Evolutionary conservation across 2,797 vertebrate genomes (phyloP).

Genomic region (Molothrus ater): DNA sequence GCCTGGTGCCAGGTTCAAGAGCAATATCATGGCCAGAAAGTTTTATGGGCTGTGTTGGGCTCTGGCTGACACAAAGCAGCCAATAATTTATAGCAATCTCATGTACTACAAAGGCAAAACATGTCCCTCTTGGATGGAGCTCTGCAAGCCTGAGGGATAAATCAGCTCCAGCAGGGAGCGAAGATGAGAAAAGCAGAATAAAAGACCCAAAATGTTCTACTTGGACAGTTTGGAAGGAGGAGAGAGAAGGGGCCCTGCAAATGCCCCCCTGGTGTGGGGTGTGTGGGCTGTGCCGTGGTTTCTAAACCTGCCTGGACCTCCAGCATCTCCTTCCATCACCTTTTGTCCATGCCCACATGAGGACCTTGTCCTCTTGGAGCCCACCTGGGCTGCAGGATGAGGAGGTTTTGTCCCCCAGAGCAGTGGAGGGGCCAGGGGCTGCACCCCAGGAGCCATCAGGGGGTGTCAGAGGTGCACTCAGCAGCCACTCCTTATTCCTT

Average conservation of each 20-base stretch:
- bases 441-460: not conserved
- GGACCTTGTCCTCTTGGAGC: accelerated
- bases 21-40: not conserved
- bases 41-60: not conserved
- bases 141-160: not conserved
- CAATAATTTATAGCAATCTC: slow-evolving; percentile 34
- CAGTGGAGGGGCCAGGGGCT: not conserved
- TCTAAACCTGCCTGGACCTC: not conserved
- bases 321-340: accelerated
- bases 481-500: not conserved
- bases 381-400: not conserved
- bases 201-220: not conserved
- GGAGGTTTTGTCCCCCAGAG: not conserved
- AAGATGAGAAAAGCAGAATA: not conserved
- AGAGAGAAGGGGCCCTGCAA: not conserved
- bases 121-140: not conserved
- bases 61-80: slow-evolving; percentile 2
- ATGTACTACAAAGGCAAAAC: slow-evolving; percentile 8
- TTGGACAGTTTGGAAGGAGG: not conserved
- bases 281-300: accelerated
- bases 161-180: slow-evolving; percentile 36
- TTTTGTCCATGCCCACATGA: accelerated
- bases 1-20: not conserved
- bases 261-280: accelerated
- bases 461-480: accelerated